A percentile compares a stretch with the other conserved stretches of the same genome.
These are phyloP conservation scores for Tetranychus cinnabarinus DNA, from an alignment of 1,140 invertebrate species.

Conservation along the genomic window DNA sequence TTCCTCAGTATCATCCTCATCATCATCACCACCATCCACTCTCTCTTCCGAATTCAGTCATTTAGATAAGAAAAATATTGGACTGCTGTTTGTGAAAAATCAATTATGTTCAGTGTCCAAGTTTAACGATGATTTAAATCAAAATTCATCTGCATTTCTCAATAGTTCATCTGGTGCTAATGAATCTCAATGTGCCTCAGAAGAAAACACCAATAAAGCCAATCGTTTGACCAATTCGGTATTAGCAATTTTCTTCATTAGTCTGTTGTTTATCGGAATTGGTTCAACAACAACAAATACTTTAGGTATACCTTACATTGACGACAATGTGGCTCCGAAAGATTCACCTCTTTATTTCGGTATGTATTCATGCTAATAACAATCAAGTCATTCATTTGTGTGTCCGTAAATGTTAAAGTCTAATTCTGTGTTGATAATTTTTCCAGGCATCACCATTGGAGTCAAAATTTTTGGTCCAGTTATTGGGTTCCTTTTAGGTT, in stretches of 20 bases:
- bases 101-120: neutral
- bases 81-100: neutral
- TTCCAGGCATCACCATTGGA: conserved; percentile 65
- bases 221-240: conserved; percentile 12
- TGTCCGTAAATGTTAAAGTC: neutral
- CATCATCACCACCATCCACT: neutral
- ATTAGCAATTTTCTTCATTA: conserved; percentile 59
- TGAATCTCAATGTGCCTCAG: neutral
- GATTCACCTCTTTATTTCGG: conserved; percentile 82
- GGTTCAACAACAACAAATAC: conserved; percentile 78
- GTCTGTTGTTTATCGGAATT: conserved; percentile 64
- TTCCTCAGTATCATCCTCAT: neutral
- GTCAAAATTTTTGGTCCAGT: conserved; percentile 71
- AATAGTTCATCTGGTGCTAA: neutral
- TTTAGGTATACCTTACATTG: conserved; percentile 76
- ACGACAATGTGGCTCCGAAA: conserved; percentile 70
- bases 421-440: neutral
- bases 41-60: neutral
- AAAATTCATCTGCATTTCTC: neutral
- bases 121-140: neutral
- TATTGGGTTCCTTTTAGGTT: conserved; percentile 68
- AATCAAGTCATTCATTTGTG: neutral
- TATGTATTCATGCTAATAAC: conserved; percentile 25
- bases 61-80: neutral
- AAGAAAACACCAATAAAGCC: neutral